Conservation (phyloP, 2,797 vertebrate species). For the Lepidocolaptes lacrymiger region DNA sequence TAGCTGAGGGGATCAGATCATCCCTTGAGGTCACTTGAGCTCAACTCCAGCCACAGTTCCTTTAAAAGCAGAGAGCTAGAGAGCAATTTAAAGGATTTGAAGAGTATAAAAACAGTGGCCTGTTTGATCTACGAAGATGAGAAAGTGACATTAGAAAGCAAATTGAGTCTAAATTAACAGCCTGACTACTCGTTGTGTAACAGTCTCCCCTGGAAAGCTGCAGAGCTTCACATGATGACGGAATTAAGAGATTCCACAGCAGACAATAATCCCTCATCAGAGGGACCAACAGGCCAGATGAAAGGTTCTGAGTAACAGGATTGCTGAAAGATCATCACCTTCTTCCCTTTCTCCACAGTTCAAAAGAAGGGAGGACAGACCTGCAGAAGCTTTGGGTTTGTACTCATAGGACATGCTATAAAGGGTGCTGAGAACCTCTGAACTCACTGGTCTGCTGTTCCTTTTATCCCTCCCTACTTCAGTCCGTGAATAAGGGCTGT, state of each 20-base stretch:
- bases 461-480: not conserved
- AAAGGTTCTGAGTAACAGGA: slow-evolving; percentile 43
- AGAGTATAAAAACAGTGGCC: not conserved
- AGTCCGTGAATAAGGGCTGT: not conserved
- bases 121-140: not conserved
- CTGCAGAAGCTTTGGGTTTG: not conserved
- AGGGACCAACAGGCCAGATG: not conserved
- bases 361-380: not conserved
- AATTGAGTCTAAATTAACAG: not conserved
- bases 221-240: not conserved
- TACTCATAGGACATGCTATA: not conserved
- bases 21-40: not conserved
- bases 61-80: not conserved
- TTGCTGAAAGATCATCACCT: slow-evolving; percentile 9
- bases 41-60: not conserved
- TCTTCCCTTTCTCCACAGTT: not conserved
- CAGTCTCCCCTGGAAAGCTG: not conserved
- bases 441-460: not conserved
- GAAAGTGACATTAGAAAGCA: not conserved
- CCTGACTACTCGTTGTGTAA: not conserved
- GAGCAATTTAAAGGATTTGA: not conserved
- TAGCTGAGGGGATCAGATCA: not conserved
- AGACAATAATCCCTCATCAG: not conserved
- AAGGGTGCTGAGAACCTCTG: not conserved
- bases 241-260: slow-evolving; percentile 26